Percentiles rank a stretch among this genome's conserved stretches.
Evolutionary conservation across 2,797 vertebrate genomes (phyloP).

Genomic region (Emydoidea blandingii): DNA sequence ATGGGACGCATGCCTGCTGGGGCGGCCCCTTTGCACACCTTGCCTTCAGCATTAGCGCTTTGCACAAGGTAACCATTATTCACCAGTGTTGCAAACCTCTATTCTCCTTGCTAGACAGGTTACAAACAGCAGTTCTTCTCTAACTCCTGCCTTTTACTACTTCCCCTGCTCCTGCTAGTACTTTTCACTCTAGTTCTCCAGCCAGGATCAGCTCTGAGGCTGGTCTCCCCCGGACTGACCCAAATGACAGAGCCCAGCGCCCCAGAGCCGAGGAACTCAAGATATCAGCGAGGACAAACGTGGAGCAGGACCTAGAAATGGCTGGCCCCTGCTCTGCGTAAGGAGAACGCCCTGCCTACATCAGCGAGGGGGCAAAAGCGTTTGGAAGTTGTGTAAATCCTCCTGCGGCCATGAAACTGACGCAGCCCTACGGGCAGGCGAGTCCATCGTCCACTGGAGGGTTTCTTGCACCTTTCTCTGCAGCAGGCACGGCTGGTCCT

Average conservation of each 20-base stretch:
- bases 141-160: too few species aligned
- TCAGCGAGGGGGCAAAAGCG: accelerated
- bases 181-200: not conserved
- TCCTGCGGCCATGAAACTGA: not conserved
- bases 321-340: accelerated
- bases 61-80: not conserved
- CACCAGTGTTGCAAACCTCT: not conserved
- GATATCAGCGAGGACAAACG: not conserved
- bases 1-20: not conserved
- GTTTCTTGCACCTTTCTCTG: not conserved
- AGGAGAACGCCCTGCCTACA: not conserved
- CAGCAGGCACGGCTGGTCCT: not conserved
- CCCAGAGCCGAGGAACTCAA: too few species aligned
- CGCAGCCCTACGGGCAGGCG: too few species aligned
- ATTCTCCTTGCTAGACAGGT: too few species aligned
- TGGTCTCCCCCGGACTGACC: not conserved
- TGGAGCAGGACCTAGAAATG: not conserved
- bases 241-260: too few species aligned
- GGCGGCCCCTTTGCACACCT: too few species aligned
- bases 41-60: not conserved
- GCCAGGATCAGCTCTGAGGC: not conserved
- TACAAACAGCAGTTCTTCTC: not conserved
- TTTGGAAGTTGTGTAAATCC: too few species aligned
- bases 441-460: accelerated
- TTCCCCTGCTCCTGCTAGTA: not conserved